Evolutionary conservation across 2,888 invertebrate species (phyloP).

Genomic region (Pristionchus maxplancki): DNA sequence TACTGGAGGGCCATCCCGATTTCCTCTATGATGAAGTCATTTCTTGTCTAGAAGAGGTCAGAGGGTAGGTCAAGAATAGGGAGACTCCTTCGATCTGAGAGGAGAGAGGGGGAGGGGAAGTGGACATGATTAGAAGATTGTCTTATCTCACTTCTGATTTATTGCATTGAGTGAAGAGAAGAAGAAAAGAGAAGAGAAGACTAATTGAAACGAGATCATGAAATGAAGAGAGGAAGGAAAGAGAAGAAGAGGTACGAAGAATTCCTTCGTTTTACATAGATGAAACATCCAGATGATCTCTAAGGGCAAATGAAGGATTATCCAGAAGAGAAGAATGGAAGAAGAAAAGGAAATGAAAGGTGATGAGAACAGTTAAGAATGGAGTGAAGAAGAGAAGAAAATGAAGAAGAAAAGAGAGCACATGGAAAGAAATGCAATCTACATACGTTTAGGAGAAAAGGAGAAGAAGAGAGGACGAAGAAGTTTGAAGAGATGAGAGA

Average conservation of each 20-base stretch:
- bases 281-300: slow-evolving; percentile 1
- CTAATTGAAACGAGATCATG: slow-evolving; percentile 44
- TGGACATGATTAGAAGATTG: not conserved
- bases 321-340: slow-evolving; percentile 46
- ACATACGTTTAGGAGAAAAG: slow-evolving; percentile 45
- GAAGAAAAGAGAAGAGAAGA: slow-evolving; percentile 16
- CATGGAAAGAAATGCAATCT: slow-evolving; percentile 51
- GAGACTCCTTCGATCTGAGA: not conserved
- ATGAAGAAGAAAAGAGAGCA: slow-evolving; percentile 6
- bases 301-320: slow-evolving; percentile 4
- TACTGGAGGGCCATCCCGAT: not conserved
- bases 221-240: not conserved
- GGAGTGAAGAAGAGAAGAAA: not conserved
- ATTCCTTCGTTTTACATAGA: not conserved
- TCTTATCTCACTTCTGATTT: slow-evolving; percentile 43
- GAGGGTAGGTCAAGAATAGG: not conserved
- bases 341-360: slow-evolving; percentile 48
- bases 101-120: not conserved
- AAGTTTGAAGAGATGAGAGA: slow-evolving; percentile 40
- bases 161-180: not conserved
- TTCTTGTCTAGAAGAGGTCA: slow-evolving; percentile 19
- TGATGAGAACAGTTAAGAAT: slow-evolving; percentile 41
- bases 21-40: slow-evolving; percentile 5
- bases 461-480: not conserved
- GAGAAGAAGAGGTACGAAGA: not conserved